Base-by-base conservation (phyloP, 2,113 vertebrate species). In the Meles meles region DNA sequence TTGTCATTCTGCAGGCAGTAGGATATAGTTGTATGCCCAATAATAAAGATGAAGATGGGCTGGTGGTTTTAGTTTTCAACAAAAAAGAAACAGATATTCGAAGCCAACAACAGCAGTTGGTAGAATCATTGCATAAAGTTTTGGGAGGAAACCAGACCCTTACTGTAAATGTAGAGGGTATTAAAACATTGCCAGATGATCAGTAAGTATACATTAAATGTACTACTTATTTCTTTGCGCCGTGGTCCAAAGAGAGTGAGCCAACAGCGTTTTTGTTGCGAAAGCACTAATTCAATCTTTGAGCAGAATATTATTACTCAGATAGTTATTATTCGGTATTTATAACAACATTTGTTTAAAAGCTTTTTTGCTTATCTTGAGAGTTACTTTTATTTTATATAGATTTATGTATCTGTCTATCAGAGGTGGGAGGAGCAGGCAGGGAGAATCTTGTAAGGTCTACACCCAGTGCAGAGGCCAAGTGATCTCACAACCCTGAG, bases 31-130 rank as follows among this genome's bases (percentile, higher is more conserved):
- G 99, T 96, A 99, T 99, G 98, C 99, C 99, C 31, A 99, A 98
- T 89, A 99, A 99, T 96, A 99, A 99, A 96, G 99, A 99, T 55
- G 99, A 99, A 98, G 99, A 99, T 93, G 99, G 99, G 23, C 97
- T 99, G 5, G 99, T 99, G 91, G 99, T 99, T 61, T 98, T 99
- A 98, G 98, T 99, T 96, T 99, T 99, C 49, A 99, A 99, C 97
- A 99, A 99, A 98, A 99, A 99, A 97, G 99, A 99, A 98, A 95
- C 92, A 17, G 99, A 99, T 17, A 99, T 99, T 57, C 99, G 99
- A 95, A 98, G 97, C 61, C 99, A 99, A 98, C 99, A 99, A 98
- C 99, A 99, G 97, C 99, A 99, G 3, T 98, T 99, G 0, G 99
- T 99, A 7, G 99, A 99, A 98, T 99, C 99, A 0, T 96, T 99